Base-by-base conservation (phyloP, 2,797 vertebrate genomes). In the Eleutherodactylus coqui region DNA sequence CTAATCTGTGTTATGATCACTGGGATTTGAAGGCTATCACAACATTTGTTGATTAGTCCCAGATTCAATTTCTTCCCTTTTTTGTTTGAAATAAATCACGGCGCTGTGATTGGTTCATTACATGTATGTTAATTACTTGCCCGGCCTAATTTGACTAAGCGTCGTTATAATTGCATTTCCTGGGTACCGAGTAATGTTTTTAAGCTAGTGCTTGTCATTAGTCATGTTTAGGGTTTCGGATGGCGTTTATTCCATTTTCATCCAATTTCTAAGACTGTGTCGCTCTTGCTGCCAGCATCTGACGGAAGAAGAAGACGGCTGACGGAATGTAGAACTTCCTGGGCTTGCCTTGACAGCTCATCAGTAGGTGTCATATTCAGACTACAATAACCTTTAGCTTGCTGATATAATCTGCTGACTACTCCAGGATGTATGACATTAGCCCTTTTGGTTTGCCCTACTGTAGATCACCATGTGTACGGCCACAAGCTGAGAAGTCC, bases 11-110 rank as follows among this genome's bases (percentile, higher is more conserved):
- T 58, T 77, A 75, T 43, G 43, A 41, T 49, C 80, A 7, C 2
- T 69, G 58, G 29, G 16, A 43, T 86, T 89, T 89, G 70, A 75
- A 58, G 38, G 75, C 75, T 83, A 79, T 69, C 75, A 81, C 73
- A 81, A 69, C 27, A 70, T 83, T 69, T 82, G 62, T 82, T 83
- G 49, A 85, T 88, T 76, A 27, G 55, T 85, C 64, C 53, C 49
- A 69, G 21, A 43, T 79, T 84, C 69, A 41, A 36, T 87, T 72
- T 72, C 67, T 78, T 87, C 55, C n/a, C 16, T 24, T 49, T 62
- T 49, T 62, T 73, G 47, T 21, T 84, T 55, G 1, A 55, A 76
- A 79, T 75, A 75, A 79, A 82, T 49, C 69, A 34, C 16, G n/a
- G 43, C 43, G 24, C 53, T 70, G 79, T 45, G 64, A 70, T 82